Conservation (phyloP, 2,113 vertebrate species). For the Pteruthius melanotis region DNA sequence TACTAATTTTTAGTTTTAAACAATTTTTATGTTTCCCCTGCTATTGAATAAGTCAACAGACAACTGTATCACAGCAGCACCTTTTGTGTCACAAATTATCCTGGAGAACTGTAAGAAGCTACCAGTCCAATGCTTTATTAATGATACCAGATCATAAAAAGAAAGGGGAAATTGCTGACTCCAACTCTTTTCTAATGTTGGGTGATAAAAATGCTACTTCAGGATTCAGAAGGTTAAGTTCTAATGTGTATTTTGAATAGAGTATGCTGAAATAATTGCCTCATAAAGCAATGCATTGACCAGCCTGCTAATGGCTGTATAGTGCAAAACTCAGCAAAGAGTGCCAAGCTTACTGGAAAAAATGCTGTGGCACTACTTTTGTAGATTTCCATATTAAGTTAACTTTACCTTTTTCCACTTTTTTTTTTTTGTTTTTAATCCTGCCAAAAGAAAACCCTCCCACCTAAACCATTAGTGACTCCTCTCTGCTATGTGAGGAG, state of each 20-base stretch:
- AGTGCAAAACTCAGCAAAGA: conserved; percentile 88
- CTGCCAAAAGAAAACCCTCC: neutral
- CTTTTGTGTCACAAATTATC: conserved; percentile 86
- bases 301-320: conserved; percentile 82
- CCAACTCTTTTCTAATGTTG: conserved; percentile 84
- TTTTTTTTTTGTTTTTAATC: neutral
- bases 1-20: conserved; percentile 67
- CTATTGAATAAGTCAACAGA: conserved; percentile 82
- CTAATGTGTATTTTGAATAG: conserved; percentile 93
- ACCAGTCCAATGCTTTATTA: conserved; percentile 88
- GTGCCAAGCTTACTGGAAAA: conserved; percentile 83
- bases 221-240: conserved; percentile 94
- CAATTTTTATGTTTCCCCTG: conserved; percentile 6
- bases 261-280: conserved; percentile 89
- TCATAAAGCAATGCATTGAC: conserved; percentile 90
- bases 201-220: conserved; percentile 92
- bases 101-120: conserved; percentile 71
- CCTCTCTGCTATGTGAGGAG: neutral
- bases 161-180: conserved; percentile 81
- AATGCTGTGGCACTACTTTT: conserved; percentile 79
- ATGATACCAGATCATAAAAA: conserved; percentile 87
- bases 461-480: neutral
- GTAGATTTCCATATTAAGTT: conserved; percentile 63
- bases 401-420: conserved; percentile 51
- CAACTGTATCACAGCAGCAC: conserved; percentile 72